phyloP scores from a whole-genome alignment of 2,113 vertebrate species.

The Tenrec ecaudatus region DNA sequence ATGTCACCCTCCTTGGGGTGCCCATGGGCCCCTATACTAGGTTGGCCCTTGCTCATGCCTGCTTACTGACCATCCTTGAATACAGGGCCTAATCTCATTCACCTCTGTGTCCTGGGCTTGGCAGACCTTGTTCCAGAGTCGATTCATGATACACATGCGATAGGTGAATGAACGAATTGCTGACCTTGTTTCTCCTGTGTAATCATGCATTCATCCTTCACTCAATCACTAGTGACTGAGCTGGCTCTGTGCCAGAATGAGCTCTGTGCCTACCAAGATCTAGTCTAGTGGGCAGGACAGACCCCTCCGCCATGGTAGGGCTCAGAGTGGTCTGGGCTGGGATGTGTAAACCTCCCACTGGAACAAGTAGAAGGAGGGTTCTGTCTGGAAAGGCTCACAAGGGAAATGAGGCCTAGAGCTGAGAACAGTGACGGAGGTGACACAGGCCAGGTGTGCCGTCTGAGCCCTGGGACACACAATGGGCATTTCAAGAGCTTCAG shows the following conservation, averaged over 20 bases:
- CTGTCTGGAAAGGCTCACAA: neutral
- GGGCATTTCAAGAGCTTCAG: neutral
- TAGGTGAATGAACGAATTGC: neutral
- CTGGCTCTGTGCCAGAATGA: neutral
- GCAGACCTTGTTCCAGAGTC: neutral
- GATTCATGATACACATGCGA: neutral
- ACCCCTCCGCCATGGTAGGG: rapidly evolving
- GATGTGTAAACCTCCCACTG: neutral
- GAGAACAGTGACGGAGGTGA: neutral
- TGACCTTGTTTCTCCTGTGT: neutral
- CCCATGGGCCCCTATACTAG: too few relatives aligned
- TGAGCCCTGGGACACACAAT: rapidly evolving
- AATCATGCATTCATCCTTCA: neutral
- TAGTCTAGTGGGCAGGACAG: neutral
- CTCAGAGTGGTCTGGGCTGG: neutral
- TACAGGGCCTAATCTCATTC: too few relatives aligned
- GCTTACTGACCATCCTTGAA: neutral
- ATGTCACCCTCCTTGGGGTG: neutral
- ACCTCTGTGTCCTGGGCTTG: neutral
- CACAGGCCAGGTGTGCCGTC: too few relatives aligned
- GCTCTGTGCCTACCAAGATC: neutral
- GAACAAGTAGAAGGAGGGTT: neutral
- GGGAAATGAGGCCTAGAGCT: neutral
- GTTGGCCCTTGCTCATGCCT: neutral
- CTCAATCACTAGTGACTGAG: neutral